phyloP scores from a whole-genome alignment of 2,113 vertebrate species.

The Prolemur simus region DNA sequence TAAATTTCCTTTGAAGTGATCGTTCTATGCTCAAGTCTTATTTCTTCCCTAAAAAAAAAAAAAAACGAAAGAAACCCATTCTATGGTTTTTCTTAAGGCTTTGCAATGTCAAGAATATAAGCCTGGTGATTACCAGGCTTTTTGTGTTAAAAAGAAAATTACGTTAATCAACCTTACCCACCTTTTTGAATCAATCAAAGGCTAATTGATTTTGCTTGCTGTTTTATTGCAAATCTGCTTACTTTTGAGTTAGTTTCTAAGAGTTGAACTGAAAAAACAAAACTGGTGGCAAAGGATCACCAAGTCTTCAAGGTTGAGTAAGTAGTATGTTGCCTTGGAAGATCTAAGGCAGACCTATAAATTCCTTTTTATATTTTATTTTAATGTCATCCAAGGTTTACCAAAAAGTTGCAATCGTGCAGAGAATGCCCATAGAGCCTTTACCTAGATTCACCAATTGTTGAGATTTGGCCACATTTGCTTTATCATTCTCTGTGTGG shows the following conservation, averaged over 20 bases:
- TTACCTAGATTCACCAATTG: background rate
- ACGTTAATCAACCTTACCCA: background rate
- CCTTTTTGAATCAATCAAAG: background rate
- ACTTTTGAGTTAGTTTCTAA: background rate
- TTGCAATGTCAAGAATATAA: background rate
- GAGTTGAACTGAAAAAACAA: background rate
- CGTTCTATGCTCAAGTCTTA: background rate
- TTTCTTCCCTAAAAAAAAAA: background rate
- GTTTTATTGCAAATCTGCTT: background rate
- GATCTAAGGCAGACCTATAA: background rate
- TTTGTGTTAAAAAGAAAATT: background rate
- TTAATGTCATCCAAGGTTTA: background rate
- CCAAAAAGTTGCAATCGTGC: background rate
- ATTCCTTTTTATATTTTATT: background rate
- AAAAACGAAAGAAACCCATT: background rate
- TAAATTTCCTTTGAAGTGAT: constrained; percentile 14
- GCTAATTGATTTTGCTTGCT: background rate
- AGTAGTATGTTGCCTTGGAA: background rate
- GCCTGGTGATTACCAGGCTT: background rate
- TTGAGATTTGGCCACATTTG: background rate
- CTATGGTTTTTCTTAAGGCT: background rate
- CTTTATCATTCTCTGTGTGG: background rate
- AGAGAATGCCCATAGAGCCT: background rate
- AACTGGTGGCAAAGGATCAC: background rate
- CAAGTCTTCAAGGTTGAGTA: background rate